A percentile compares a stretch with the other conserved stretches of the same genome.
phyloP scores from a whole-genome alignment of 2,888 invertebrate species.

The Aelia acuminata region DNA sequence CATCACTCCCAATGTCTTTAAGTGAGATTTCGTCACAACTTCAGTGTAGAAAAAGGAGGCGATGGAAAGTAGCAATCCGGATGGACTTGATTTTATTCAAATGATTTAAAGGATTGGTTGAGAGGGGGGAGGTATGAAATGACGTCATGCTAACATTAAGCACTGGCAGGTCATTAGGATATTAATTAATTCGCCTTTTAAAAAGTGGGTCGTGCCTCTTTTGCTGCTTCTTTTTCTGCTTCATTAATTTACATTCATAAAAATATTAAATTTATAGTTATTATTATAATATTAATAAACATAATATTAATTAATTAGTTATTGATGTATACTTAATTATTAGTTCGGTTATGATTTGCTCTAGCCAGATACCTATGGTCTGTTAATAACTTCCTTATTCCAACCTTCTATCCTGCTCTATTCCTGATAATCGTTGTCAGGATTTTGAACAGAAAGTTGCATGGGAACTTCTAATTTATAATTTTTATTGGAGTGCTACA shows the following conservation, averaged over 20 bases:
- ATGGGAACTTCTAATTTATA: too few relatives aligned
- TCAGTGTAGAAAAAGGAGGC: neutral
- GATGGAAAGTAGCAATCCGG: slow-evolving; percentile 1
- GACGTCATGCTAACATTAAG: neutral
- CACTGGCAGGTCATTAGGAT: neutral
- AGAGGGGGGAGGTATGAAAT: neutral
- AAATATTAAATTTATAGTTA: too few relatives aligned
- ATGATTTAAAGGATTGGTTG: neutral
- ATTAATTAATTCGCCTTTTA: neutral
- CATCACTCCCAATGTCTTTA: neutral
- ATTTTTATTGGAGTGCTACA: too few relatives aligned
- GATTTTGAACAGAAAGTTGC: too few relatives aligned
- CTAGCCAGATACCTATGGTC: too few relatives aligned
- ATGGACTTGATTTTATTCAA: neutral
- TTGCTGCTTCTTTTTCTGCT: neutral
- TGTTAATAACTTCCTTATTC: too few relatives aligned
- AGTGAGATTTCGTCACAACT: neutral
- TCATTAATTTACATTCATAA: neutral
- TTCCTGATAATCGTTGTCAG: too few relatives aligned
- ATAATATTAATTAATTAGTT: too few relatives aligned
- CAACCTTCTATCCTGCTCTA: too few relatives aligned
- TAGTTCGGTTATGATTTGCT: too few relatives aligned
- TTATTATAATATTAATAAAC: too few relatives aligned
- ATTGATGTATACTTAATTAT: too few relatives aligned
- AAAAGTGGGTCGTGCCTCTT: neutral